Evolutionary conservation across 2,797 vertebrate species (phyloP).

Genomic region (Brachyalestes nurse): DNA sequence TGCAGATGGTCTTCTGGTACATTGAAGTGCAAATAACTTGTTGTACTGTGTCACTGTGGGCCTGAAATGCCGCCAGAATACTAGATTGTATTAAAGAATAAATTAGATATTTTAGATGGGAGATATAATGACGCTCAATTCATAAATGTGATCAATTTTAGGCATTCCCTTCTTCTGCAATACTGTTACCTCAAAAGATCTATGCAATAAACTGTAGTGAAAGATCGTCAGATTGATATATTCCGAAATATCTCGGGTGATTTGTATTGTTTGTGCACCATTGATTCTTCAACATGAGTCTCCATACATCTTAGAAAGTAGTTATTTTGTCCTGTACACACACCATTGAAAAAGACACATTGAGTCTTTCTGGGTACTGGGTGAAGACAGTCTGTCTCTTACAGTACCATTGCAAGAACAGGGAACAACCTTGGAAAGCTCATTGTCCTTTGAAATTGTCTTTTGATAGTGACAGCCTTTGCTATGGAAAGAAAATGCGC

Average conservation of each 20-base stretch:
- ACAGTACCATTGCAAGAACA: neutral
- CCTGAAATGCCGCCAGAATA: slow-evolving; percentile 29
- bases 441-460: slow-evolving; percentile 26
- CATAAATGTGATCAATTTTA: slow-evolving; percentile 28
- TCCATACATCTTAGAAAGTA: neutral
- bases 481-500: slow-evolving; percentile 21
- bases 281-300: neutral
- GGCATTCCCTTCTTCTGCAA: slow-evolving; percentile 13
- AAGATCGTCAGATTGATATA: slow-evolving; percentile 22
- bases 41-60: slow-evolving; percentile 29
- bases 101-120: slow-evolving; percentile 27
- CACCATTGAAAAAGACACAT: neutral
- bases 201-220: slow-evolving; percentile 42
- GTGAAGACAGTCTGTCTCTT: slow-evolving; percentile 8
- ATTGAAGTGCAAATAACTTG: slow-evolving; percentile 38
- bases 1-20: neutral
- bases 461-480: slow-evolving; percentile 22
- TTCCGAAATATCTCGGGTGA: neutral
- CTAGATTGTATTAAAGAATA: slow-evolving; percentile 37
- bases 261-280: neutral
- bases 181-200: slow-evolving; percentile 34
- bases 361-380: slow-evolving; percentile 3
- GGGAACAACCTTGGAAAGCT: slow-evolving; percentile 40
- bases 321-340: neutral
- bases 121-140: neutral